Base-by-base conservation (phyloP, 1,140 invertebrate genomes). In the Monochamus saltuarius region DNA sequence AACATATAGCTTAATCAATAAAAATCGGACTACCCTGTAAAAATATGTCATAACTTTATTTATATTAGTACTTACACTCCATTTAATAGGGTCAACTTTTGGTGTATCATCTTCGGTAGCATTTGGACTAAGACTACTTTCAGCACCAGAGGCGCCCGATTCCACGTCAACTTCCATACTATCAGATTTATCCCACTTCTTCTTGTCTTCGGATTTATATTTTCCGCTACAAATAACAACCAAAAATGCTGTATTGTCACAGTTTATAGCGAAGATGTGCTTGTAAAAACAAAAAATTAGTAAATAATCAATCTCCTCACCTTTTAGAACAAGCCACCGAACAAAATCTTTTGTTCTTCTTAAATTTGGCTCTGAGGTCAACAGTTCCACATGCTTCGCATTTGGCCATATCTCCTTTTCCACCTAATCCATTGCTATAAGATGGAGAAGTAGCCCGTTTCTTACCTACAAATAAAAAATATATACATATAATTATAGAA, bases 301-400 rank as follows among this genome's bases (percentile, higher is more conserved):
- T 38, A 8, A 38, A 38, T 8, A 38, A n/a, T 51, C 22, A 46
- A 10, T 38, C 7, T 43, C 52, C 14, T 14, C 46, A 83, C 76
- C 82, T 83, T 75, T 90, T 91, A 7, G 87, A 84, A 77, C 90
- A 91, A n/a, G 82, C 76, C 8, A 85, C 81, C 1, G 89, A 90
- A 70, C 91, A 94, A 68, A 90, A 94, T 43, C 88, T 78, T 71
- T 92, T 91, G 37, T 85, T 83, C 56, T 90, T 89, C 64, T 87
- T 87, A 57, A 91, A 85, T 68, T 90, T 92, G 0, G 83, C 76
- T 52, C 83, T 84, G 46, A 85, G 80, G 65, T 89, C 89, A 11
- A 87, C 79, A 56, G 86, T 90, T 37, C 89, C 88, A 73, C 92
- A 94, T 40, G 83, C 82, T 74, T 93, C 91, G 70, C 92, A 94